Evolutionary conservation across 2,888 invertebrate species (phyloP), one percentile per base, ranked within the genome.

Genomic region (Sepiola atlantica): DNA sequence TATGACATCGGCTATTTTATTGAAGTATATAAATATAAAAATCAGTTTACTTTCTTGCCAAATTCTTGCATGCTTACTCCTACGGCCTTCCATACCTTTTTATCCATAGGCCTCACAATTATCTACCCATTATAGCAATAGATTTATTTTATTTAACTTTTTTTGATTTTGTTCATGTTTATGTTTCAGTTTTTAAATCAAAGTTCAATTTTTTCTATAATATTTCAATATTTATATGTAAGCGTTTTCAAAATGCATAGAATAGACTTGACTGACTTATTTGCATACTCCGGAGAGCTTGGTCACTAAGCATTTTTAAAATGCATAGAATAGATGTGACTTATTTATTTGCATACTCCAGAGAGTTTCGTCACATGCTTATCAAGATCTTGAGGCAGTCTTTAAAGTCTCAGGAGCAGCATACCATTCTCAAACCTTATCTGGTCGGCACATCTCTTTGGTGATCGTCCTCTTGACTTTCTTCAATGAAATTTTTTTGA

Each of bases 41-140:
- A 77, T 77, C 77, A 77, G 77, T 32, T 77, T 77, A 77, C 77
- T 77, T 77, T 77, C 77, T 77, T 77, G 77, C 77, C 77, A 77
- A 77, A 77, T 77, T 77, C 77, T 77, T 77, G 77, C 77, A 77
- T 77, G 77, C n/a, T 32, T n/a, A 77, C n/a, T 77, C 77, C 77
- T n/a, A 77, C n/a, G 77, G 77, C 77, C 77, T 77, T 21, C 77
- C 77, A 32, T 10, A 77, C 77, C 77, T 77, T 77, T 77, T 77
- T 77, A 77, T 32, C 77, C 77, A 77, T n/a, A 77, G 77, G n/a
- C 77, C 77, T 77, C 16, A 77, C 28, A 12, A 21, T 77, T 18
- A 77, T n/a, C 77, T 77, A 77, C 77, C 77, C 77, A 77, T 77
- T 77, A 16, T 77, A 77, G 14, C 77, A 45, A 8, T 45, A 4